These are phyloP conservation scores for Bradysia coprophila DNA, from an alignment of 1,140 invertebrate genomes.

Conservation along the genomic window DNA sequence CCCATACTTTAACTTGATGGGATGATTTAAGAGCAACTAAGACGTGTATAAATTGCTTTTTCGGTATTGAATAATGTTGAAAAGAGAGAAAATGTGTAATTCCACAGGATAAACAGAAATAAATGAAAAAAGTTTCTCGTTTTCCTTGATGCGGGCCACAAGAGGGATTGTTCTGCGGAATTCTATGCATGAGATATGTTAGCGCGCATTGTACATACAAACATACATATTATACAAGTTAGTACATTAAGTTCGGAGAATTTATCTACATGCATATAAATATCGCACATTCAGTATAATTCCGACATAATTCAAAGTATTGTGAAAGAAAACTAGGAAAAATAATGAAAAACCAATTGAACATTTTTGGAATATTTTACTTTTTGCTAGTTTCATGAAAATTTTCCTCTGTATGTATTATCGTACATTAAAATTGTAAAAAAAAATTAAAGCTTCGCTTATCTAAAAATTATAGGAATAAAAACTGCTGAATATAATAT, in stretches of 20 bases:
- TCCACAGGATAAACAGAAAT: neutral
- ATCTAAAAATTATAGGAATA: too few relatives aligned
- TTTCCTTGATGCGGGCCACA: neutral
- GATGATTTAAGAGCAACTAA: conserved; percentile 3
- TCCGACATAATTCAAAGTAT: too few relatives aligned
- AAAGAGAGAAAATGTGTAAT: neutral
- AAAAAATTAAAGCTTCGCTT: too few relatives aligned
- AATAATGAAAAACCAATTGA: neutral
- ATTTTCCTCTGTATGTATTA: too few relatives aligned
- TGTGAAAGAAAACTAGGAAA: neutral
- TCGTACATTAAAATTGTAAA: too few relatives aligned
- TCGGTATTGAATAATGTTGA: neutral
- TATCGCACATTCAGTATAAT: too few relatives aligned
- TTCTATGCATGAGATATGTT: neutral
- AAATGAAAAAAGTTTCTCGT: neutral
- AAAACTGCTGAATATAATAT: too few relatives aligned
- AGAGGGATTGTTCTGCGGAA: neutral
- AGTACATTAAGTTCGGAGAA: neutral
- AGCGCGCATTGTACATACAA: neutral
- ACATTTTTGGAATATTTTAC: too few relatives aligned
- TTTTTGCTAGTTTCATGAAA: too few relatives aligned
- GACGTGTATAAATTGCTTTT: conserved; percentile 3
- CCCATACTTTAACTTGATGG: conserved; percentile 3
- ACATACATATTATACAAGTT: neutral
- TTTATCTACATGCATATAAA: too few relatives aligned